phyloP scores from a whole-genome alignment of 2,113 vertebrate genomes.

The Regulus satrapa region DNA sequence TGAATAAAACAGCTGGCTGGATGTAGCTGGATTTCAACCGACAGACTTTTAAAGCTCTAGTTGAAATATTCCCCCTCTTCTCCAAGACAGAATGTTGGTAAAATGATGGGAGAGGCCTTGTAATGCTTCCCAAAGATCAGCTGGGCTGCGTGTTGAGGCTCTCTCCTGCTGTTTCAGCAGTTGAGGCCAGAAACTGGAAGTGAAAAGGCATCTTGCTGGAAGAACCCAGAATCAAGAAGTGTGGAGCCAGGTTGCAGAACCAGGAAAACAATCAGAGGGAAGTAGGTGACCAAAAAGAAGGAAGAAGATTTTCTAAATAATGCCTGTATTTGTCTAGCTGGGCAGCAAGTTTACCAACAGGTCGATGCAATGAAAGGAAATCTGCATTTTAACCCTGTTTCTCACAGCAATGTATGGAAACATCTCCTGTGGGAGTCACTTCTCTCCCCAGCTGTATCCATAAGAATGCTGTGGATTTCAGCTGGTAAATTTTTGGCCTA shows the following conservation, averaged over 20 bases:
- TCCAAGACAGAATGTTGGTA: neutral
- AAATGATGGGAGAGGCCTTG: neutral
- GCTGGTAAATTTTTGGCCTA: neutral
- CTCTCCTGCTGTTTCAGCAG: neutral
- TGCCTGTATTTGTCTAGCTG: neutral
- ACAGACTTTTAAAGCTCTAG: neutral
- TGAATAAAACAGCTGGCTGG: neutral
- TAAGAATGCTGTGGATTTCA: neutral
- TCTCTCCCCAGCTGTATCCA: too few species aligned
- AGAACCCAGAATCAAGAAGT: neutral
- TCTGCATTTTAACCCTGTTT: neutral
- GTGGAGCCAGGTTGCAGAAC: neutral
- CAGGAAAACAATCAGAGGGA: conserved; percentile 9
- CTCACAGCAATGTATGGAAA: neutral
- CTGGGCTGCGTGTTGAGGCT: neutral
- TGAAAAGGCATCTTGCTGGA: conserved; percentile 1
- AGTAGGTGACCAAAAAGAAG: conserved; percentile 22
- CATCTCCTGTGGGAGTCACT: neutral
- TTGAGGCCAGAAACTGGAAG: conserved; percentile 22
- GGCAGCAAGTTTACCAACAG: neutral
- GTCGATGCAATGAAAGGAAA: neutral
- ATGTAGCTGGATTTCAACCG: neutral
- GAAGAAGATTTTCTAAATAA: conserved; percentile 33
- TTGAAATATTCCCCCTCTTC: neutral
- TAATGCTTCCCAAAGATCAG: neutral